Base-by-base conservation (phyloP, 1,140 invertebrate genomes). In the Drosophila burlai region DNA sequence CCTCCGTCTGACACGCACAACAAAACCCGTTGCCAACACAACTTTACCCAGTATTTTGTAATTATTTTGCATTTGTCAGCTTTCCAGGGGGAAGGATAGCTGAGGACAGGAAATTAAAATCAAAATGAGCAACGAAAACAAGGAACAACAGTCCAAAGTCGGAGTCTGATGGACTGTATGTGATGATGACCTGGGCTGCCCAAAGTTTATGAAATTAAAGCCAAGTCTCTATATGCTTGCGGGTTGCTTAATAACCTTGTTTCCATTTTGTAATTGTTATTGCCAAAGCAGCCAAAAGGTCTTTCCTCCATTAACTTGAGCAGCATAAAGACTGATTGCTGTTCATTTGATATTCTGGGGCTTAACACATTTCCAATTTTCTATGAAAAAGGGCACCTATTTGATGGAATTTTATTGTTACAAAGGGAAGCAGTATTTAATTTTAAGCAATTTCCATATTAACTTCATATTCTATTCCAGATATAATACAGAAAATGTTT, bases 61-160 rank as follows among this genome's bases (percentile, higher is more conserved):
- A 84, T 84, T 83, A 80, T 84, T 83, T 83, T 83, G 79, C 64
- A 66, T 75, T 54, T 77, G 50, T 42, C 55, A 66, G 61, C 21
- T 36, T 5, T 31, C n/a, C 29, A 24, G 40, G 11, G 9, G 21
- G 10, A 26, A 31, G 43, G n/a, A 47, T 38, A 11, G 11, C 11
- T n/a, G 46, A 45, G 49, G 55, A 64, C 77, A 84, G 77, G 77
- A 84, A 84, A 84, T 81, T 81, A 77, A 84, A 81, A 84, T 62
- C 50, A 77, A 60, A 81, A 80, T 50, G 47, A 69, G 50, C 47
- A 55, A 18, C 50, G 67, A 29, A 72, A 81, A 58, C 76, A 75
- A 58, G 58, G 45, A 76, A 65, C 50, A 65, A 21, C 26, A 45
- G 13, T 31, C 47, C 4, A n/a, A 31, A 36, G 31, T 31, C 9